Conservation (phyloP, 2,888 invertebrate genomes). For the Acronicta psi region DNA sequence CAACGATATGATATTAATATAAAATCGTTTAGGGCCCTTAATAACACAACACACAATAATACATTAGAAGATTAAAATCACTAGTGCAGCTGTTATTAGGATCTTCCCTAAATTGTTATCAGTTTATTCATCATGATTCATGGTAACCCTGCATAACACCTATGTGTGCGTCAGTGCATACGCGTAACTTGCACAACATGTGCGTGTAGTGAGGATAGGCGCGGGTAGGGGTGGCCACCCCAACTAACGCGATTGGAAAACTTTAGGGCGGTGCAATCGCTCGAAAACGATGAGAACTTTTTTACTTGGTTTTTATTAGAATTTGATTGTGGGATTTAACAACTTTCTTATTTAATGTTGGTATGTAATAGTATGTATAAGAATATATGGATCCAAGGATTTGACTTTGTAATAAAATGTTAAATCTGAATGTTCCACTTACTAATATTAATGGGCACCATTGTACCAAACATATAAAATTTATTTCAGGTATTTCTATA, state of each 20-base stretch:
- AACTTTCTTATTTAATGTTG: background rate
- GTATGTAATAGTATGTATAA: no score
- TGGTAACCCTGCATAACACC: conserved; percentile 65
- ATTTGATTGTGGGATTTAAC: conserved; percentile 22
- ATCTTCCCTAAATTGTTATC: conserved; percentile 35
- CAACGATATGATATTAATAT: background rate
- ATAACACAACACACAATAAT: conserved; percentile 4
- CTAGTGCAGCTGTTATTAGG: conserved; percentile 20
- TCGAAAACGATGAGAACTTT: conserved; percentile 54
- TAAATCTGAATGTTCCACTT: no score
- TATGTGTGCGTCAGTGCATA: conserved; percentile 58
- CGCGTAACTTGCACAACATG: conserved; percentile 68
- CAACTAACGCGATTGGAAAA: conserved; percentile 74
- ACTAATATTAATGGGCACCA: no score
- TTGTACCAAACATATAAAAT: no score
- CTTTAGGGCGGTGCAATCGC: conserved; percentile 74
- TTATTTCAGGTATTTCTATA: no score
- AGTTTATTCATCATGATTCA: conserved; percentile 34
- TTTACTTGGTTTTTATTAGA: conserved; percentile 40
- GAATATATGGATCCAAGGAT: background rate
- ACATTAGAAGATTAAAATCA: conserved; percentile 19
- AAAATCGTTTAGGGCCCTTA: background rate
- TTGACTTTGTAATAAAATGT: no score
- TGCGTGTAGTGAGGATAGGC: conserved; percentile 64
- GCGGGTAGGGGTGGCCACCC: conserved; percentile 66